Percentiles rank a stretch among this genome's conserved stretches.
phyloP scores from a whole-genome alignment of 2,113 vertebrate species.

The Pangasianodon hypophthalmus region DNA sequence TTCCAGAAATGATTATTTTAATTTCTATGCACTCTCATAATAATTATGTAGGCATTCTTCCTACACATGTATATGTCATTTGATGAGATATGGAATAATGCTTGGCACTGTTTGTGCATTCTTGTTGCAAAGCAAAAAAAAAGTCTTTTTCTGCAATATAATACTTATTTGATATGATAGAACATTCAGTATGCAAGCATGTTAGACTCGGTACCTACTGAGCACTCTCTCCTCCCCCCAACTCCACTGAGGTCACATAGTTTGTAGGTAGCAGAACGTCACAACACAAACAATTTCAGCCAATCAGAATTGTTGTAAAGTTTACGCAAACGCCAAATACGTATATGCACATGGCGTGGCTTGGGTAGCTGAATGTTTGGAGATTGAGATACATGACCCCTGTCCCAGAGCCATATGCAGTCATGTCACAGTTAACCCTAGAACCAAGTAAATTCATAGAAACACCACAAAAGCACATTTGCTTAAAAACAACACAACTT shows the following conservation, averaged over 20 bases:
- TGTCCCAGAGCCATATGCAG: neutral
- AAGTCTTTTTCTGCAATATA: neutral
- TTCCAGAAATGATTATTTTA: neutral
- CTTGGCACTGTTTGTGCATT: neutral
- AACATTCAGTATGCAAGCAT: neutral
- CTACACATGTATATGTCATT: neutral
- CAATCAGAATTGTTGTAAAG: conserved; percentile 53
- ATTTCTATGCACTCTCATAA: neutral
- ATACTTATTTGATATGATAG: neutral
- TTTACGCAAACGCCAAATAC: conserved; percentile 68
- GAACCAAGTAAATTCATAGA: no score
- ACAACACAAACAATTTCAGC: conserved; percentile 45
- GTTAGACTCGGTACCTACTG: neutral
- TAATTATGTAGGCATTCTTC: neutral
- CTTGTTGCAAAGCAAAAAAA: neutral
- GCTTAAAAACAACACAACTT: neutral
- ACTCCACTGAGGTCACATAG: neutral
- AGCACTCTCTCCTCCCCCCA: neutral
- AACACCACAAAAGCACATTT: neutral
- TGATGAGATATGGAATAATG: no score
- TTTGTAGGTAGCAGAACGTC: conserved; percentile 59
- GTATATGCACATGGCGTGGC: conserved; percentile 69
- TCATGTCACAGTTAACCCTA: neutral
- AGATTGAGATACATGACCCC: neutral
- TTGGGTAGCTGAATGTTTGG: conserved; percentile 64